Conservation (phyloP, 30 jellyfish, hydroid and myxozoan species). For the Turritopsis dohrnii region DNA sequence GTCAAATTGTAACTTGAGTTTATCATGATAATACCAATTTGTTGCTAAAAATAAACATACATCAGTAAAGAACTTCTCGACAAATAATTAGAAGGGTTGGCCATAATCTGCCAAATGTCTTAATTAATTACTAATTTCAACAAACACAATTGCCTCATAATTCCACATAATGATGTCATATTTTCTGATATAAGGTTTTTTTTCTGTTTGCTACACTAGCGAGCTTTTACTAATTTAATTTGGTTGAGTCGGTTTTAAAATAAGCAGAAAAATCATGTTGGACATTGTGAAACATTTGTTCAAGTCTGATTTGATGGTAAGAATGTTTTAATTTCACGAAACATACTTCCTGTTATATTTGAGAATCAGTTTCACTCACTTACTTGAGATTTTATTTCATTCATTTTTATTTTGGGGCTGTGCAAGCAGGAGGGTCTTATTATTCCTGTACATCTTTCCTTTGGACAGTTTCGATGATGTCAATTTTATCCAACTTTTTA, state of each 20-base stretch:
- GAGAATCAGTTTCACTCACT: no score
- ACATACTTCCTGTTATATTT: background rate
- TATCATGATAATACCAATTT: no score
- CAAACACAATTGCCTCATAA: background rate
- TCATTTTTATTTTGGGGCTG: no score
- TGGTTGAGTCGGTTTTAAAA: background rate
- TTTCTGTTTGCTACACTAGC: background rate
- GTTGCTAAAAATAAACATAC: background rate
- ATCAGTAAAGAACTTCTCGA: background rate
- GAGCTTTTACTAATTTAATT: background rate
- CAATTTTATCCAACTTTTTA: background rate
- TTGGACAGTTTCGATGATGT: background rate
- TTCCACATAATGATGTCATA: background rate
- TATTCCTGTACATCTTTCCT: background rate
- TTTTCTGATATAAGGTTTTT: background rate
- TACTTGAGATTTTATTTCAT: no score
- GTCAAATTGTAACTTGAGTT: no score
- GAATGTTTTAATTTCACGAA: background rate
- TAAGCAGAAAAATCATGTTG: background rate
- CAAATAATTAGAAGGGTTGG: background rate
- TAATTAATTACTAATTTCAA: background rate
- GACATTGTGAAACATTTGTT: background rate
- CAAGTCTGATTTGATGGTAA: background rate
- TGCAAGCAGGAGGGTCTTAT: background rate
- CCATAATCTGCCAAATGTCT: background rate